phyloP scores from a whole-genome alignment of 2,888 invertebrate genomes.

The Troides helena region DNA sequence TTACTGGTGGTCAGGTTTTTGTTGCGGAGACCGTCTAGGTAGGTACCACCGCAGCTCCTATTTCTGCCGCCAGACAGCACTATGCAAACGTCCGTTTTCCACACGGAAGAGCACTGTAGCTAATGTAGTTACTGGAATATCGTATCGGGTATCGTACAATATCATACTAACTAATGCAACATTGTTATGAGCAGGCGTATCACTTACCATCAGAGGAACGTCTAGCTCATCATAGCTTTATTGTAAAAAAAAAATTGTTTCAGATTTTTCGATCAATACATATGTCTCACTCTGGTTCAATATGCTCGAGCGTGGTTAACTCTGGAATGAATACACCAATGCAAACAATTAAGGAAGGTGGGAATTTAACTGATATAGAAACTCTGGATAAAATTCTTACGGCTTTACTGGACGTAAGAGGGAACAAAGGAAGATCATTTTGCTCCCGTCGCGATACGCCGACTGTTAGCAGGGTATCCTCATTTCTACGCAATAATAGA shows the following conservation, averaged over 20 bases:
- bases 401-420: slow-evolving; percentile 78
- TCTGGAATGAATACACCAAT: slow-evolving; percentile 57
- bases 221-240: no score
- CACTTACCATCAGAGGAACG: no score
- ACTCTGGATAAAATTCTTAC: slow-evolving; percentile 83
- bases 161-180: no score
- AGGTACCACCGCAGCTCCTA: no score
- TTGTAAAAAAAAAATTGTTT: slow-evolving; percentile 19
- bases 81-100: no score
- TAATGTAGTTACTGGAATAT: no score
- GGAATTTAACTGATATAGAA: slow-evolving; percentile 81
- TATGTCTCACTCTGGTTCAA: slow-evolving; percentile 52
- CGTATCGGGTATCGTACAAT: no score
- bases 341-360: slow-evolving; percentile 41
- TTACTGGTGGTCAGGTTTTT: no score
- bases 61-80: no score
- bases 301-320: slow-evolving; percentile 54
- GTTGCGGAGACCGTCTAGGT: no score
- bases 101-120: no score
- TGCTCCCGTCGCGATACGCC: slow-evolving; percentile 64
- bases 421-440: slow-evolving; percentile 52
- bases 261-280: slow-evolving; percentile 64
- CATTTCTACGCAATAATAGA: slow-evolving; percentile 47
- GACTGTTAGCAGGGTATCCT: slow-evolving; percentile 56
- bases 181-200: no score